Evolutionary conservation across 2,888 invertebrate genomes (phyloP).

Genomic region (Eumerus sabulonum): DNA sequence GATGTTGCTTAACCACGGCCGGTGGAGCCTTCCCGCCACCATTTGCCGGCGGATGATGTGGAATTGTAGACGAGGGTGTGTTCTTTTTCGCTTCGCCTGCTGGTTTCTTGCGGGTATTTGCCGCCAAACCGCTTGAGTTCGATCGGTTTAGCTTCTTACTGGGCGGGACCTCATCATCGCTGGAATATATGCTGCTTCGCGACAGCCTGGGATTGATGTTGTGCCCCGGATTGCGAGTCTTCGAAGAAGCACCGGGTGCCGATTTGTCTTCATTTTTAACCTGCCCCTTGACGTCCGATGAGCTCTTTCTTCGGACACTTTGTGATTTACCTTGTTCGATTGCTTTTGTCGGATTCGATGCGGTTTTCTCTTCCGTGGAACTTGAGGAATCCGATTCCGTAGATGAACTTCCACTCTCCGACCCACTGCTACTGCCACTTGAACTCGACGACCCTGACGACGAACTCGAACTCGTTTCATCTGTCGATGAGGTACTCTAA

Average conservation of each 20-base stretch:
- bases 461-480: constrained; percentile 84
- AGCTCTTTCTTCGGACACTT: constrained; percentile 70
- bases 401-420: constrained; percentile 82
- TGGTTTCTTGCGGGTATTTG: constrained; percentile 73
- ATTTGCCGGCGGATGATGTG: constrained; percentile 70
- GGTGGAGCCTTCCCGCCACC: constrained; percentile 79
- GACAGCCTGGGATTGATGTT: constrained; percentile 75
- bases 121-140: constrained; percentile 70
- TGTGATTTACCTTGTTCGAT: constrained; percentile 75
- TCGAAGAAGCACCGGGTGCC: constrained; percentile 70
- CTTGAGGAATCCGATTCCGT: constrained; percentile 86
- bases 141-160: constrained; percentile 72
- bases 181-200: constrained; percentile 81
- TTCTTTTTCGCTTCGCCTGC: constrained; percentile 46
- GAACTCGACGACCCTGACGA: constrained; percentile 84
- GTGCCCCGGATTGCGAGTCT: constrained; percentile 70
- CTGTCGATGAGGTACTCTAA: constrained; percentile 79
- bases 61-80: not conserved
- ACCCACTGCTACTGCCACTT: constrained; percentile 85
- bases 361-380: constrained; percentile 78
- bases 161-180: constrained; percentile 81
- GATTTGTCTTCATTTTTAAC: constrained; percentile 70
- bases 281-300: constrained; percentile 71
- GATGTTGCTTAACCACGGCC: constrained; percentile 72
- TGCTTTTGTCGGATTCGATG: constrained; percentile 70